Percentiles rank a stretch among this genome's conserved stretches.
Evolutionary conservation across 2,888 invertebrate genomes (phyloP).

Genomic region (Argyra leucocephala): DNA sequence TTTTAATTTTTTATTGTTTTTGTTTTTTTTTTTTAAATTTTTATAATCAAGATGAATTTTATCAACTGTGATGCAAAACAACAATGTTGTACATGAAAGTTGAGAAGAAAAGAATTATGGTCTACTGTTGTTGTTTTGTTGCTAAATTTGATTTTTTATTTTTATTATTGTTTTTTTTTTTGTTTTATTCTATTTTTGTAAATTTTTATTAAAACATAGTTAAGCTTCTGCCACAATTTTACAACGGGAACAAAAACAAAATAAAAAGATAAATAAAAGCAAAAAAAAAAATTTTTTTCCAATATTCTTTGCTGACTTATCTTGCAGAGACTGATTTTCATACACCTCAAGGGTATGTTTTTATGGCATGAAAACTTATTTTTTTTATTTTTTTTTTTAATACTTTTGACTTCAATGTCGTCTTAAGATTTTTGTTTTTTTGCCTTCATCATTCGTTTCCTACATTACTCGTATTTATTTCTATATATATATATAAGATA

Average conservation of each 20-base stretch:
- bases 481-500: too few species aligned
- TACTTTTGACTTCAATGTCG: slow-evolving; percentile 1
- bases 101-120: neutral
- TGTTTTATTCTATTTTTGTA: too few species aligned
- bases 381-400: neutral
- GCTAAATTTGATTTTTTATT: neutral
- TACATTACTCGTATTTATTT: neutral
- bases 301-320: neutral
- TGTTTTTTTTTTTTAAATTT: neutral
- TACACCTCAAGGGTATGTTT: slow-evolving; percentile 4
- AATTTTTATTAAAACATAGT: neutral
- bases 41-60: neutral
- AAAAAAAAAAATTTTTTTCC: neutral
- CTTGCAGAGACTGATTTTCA: neutral
- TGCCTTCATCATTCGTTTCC: neutral
- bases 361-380: neutral
- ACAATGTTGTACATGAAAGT: slow-evolving; percentile 6
- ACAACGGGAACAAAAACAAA: neutral
- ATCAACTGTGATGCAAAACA: slow-evolving; percentile 2
- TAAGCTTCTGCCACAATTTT: neutral
- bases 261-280: neutral
- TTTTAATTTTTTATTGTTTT: neutral
- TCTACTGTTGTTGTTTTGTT: neutral
- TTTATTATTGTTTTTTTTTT: neutral
- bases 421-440: neutral